Percentiles rank a stretch among this genome's conserved stretches.
Conservation (phyloP, 2,113 vertebrate species). For the Cynocephalus volans region DNA sequence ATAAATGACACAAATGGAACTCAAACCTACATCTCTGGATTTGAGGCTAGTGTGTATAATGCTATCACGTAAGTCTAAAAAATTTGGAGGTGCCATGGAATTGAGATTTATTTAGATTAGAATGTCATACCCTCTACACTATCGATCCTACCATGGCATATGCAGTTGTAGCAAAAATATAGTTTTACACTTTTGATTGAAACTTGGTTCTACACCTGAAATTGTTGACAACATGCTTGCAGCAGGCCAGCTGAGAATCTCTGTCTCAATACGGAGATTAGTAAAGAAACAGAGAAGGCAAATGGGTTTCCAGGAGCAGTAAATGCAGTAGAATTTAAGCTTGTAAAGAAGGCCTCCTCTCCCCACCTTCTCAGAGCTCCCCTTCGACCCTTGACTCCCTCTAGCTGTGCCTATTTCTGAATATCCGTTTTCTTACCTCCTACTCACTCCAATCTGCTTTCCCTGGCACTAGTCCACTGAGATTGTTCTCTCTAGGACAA, state of each 20-base stretch:
- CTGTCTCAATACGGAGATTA: background rate
- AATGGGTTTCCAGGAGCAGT: background rate
- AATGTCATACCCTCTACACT: background rate
- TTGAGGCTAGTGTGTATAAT: background rate
- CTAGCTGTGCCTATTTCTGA: too few relatives aligned
- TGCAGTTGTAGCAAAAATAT: background rate
- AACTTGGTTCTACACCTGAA: background rate
- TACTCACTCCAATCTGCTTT: conserved; percentile 12
- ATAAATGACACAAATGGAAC: background rate
- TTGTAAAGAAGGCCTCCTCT: background rate
- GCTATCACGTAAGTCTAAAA: background rate
- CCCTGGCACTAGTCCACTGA: background rate
- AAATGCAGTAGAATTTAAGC: background rate
- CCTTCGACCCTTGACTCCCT: background rate
- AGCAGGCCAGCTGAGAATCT: background rate
- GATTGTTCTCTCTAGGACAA: background rate
- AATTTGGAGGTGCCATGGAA: background rate
- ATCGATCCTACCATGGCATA: background rate
- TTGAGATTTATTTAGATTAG: background rate
- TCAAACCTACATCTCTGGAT: background rate
- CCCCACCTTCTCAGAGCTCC: background rate
- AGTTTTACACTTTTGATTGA: conserved; percentile 39
- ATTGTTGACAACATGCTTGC: background rate
- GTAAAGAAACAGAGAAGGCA: background rate
- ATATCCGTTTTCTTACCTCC: background rate